A percentile compares a stretch with the other conserved stretches of the same genome.
These are phyloP conservation scores for Silurus asotus DNA, from an alignment of 2,113 vertebrate species.

Conservation along the genomic window DNA sequence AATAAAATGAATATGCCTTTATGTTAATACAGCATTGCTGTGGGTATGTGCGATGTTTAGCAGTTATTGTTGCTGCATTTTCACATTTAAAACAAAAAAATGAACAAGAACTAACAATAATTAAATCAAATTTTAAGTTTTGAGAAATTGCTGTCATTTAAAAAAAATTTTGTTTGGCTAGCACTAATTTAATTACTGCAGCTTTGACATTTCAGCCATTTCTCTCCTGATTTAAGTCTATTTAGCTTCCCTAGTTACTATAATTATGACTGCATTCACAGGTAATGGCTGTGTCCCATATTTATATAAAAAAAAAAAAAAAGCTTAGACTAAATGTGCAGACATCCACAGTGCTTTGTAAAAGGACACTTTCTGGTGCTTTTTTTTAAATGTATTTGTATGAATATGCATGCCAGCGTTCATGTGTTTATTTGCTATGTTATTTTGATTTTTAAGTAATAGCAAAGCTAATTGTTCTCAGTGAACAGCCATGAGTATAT, in stretches of 20 bases:
- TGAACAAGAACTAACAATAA: background rate
- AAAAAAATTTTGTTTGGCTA: background rate
- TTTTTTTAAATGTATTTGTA: background rate
- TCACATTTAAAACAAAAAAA: background rate
- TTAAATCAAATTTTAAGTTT: background rate
- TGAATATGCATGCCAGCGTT: background rate
- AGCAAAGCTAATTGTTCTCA: background rate
- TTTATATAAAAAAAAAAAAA: background rate
- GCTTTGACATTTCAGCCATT: conserved; percentile 9
- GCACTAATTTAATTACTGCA: background rate
- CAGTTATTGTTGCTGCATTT: background rate
- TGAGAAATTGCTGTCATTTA: background rate
- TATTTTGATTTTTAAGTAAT: conserved; percentile 19
- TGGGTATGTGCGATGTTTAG: background rate
- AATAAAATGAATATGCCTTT: too few relatives aligned
- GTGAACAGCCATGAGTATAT: background rate
- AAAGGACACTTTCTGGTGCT: background rate
- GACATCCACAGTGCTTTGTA: background rate
- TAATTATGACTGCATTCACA: background rate
- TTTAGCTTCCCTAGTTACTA: background rate
- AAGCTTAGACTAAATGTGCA: background rate
- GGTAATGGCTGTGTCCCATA: background rate
- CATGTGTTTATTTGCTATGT: background rate
- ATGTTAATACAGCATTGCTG: background rate
- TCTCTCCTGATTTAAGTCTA: background rate